phyloP scores from a whole-genome alignment of 2,888 invertebrate species.

The Acleris laterana region DNA sequence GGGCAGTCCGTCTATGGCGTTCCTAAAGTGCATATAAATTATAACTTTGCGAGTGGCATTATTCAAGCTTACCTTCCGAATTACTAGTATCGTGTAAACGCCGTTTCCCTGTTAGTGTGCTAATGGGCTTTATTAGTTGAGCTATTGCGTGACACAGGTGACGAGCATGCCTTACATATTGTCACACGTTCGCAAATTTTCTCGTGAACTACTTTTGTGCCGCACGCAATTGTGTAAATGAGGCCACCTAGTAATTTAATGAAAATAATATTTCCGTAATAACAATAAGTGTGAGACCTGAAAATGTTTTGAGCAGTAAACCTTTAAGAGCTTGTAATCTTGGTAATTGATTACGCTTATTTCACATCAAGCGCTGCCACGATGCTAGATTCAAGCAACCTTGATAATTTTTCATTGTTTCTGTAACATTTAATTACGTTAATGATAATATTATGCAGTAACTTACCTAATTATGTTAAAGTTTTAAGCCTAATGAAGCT shows the following conservation, averaged over 20 bases:
- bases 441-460: constrained; percentile 30
- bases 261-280: constrained; percentile 17
- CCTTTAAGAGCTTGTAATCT: constrained; percentile 23
- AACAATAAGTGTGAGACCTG: constrained; percentile 20
- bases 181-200: constrained; percentile 59
- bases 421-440: constrained; percentile 6
- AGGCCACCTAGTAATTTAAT: constrained; percentile 20
- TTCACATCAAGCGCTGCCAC: constrained; percentile 13
- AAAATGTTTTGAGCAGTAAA: constrained; percentile 18
- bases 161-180: constrained; percentile 57
- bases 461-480: constrained; percentile 1
- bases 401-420: constrained; percentile 29
- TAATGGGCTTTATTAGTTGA: constrained; percentile 65
- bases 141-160: constrained; percentile 53
- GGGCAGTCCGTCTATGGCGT: too few species aligned
- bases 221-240: constrained; percentile 14
- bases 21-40: too few species aligned
- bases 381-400: constrained; percentile 12
- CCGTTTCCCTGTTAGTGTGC: constrained; percentile 38
- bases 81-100: background rate
- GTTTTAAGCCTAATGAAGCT: background rate
- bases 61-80: background rate
- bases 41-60: too few species aligned
- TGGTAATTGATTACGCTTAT: constrained; percentile 22
- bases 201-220: constrained; percentile 58